phyloP scores from a whole-genome alignment of 2,797 vertebrate genomes.

The Lophius americanus region DNA sequence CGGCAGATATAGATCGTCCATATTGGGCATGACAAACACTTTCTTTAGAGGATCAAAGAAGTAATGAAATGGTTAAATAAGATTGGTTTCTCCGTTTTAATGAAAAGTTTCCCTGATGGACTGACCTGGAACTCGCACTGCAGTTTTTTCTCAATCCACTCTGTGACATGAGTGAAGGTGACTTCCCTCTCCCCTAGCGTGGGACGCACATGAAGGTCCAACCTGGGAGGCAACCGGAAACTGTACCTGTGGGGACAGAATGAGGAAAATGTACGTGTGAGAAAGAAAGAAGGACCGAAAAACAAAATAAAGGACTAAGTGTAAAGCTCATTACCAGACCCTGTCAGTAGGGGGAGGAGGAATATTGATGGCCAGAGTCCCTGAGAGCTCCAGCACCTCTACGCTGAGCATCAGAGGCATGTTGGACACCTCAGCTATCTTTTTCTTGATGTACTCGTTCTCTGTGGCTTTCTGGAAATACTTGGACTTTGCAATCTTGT shows the following conservation, averaged over 20 bases:
- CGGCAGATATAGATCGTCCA: conserved; percentile 89
- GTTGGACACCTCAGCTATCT: conserved; percentile 91
- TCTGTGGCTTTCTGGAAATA: conserved; percentile 92
- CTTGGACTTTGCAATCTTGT: conserved; percentile 90
- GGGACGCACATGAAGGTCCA: conserved; percentile 87
- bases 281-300: neutral
- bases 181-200: conserved; percentile 90
- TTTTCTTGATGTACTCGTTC: conserved; percentile 91
- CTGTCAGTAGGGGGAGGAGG: conserved; percentile 89
- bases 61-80: neutral
- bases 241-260: conserved; percentile 75
- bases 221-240: conserved; percentile 84
- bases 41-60: conserved; percentile 77
- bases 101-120: neutral
- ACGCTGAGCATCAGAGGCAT: conserved; percentile 87
- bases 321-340: conserved; percentile 82
- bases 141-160: conserved; percentile 91
- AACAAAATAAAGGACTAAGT: neutral
- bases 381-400: conserved; percentile 87
- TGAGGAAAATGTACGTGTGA: neutral
- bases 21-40: conserved; percentile 91
- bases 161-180: conserved; percentile 88
- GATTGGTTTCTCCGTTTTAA: neutral
- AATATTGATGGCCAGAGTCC: conserved; percentile 86
- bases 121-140: conserved; percentile 90